Evolutionary conservation across 2,888 invertebrate genomes (phyloP).

Genomic region (Lithophane socia): DNA sequence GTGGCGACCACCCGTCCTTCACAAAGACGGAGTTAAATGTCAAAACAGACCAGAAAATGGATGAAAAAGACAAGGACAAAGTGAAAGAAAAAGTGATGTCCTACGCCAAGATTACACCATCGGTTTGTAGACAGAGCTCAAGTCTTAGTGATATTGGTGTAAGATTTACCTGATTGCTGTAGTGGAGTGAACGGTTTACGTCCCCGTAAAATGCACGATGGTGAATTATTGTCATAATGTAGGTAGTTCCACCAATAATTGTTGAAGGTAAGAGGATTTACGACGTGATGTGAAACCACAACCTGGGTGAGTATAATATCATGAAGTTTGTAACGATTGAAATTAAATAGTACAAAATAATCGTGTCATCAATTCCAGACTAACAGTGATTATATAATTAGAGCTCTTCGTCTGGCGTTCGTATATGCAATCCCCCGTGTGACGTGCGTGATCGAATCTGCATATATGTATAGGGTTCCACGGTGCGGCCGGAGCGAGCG

Average conservation of each 20-base stretch:
- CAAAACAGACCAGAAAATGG: constrained; percentile 70
- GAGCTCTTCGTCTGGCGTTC: not conserved
- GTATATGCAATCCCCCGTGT: not conserved
- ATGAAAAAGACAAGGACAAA: constrained; percentile 71
- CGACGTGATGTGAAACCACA: not conserved
- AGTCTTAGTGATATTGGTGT: not conserved
- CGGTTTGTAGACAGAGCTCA: constrained; percentile 69
- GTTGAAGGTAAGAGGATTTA: not conserved
- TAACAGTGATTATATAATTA: not conserved
- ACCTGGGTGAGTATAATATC: not conserved
- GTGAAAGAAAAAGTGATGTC: constrained; percentile 70
- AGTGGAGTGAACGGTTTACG: not conserved
- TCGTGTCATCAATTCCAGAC: too few relatives aligned
- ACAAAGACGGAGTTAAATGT: constrained; percentile 83
- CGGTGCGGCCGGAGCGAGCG: constrained; percentile 43
- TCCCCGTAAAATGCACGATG: not conserved
- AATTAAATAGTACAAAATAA: not conserved
- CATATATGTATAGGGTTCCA: constrained; percentile 69
- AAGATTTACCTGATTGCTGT: not conserved
- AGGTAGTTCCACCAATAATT: not conserved
- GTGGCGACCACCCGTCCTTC: constrained; percentile 86
- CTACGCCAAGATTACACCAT: constrained; percentile 75
- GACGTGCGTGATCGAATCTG: too few relatives aligned
- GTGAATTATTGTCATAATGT: not conserved
- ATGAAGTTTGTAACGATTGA: not conserved